Evolutionary conservation across 2,888 invertebrate genomes (phyloP).

Genomic region (Hetaerina titia): DNA sequence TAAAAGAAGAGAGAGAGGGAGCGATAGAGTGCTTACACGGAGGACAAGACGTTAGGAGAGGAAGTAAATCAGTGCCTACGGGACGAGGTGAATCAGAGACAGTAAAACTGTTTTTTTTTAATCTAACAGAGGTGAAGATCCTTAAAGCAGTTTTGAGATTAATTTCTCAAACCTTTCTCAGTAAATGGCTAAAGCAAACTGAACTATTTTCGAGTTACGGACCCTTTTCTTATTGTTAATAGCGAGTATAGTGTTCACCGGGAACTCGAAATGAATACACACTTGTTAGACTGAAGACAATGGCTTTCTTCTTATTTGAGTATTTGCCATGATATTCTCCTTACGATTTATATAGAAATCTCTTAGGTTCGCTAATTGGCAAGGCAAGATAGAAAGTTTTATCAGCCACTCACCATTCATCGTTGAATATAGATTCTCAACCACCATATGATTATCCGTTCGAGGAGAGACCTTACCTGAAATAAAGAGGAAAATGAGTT

Average conservation of each 20-base stretch:
- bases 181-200: neutral
- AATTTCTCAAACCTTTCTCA: neutral
- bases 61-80: neutral
- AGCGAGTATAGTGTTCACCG: neutral
- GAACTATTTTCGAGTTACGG: neutral
- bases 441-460: neutral
- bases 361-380: neutral
- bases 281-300: neutral
- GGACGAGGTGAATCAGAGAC: neutral
- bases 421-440: neutral
- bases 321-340: neutral
- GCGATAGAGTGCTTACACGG: neutral
- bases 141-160: neutral
- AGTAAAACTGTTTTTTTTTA: neutral
- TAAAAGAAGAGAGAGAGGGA: neutral
- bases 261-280: neutral
- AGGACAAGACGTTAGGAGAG: neutral
- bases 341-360: neutral
- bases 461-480: neutral
- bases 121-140: neutral
- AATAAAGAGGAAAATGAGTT: neutral
- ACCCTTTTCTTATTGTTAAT: neutral
- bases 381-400: neutral
- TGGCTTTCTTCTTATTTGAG: neutral
- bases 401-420: neutral